Evolutionary conservation across 2,888 invertebrate genomes (phyloP), one percentile per base, ranked within the genome.

Genomic region (Dilophus febrilis): DNA sequence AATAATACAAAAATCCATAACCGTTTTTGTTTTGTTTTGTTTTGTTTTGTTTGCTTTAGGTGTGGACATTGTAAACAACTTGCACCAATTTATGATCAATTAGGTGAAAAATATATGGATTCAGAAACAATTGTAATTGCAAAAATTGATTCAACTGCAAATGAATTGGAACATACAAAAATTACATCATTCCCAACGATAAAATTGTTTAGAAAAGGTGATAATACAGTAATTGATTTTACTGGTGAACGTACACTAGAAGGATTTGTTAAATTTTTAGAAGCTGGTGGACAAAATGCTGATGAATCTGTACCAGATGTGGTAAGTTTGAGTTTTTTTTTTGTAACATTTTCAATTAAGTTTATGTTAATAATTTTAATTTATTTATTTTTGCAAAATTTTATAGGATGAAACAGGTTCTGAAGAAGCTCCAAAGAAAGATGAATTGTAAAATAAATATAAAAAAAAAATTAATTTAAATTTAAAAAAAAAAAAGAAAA

Each of bases 41-140:
- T 27, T 22, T 42, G 18, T 6, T 40, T 22, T 32, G n/a, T 12
- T 12, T 32, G 27, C 22, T 28, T 1, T 51, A 69, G 69, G 69
- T 88, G 87, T 66, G 94, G 92, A 44, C 97, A 98, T 64, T 98
- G 97, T 77, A 95, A 97, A 61, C 90, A 95, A 63, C 71, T 98
- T 54, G 86, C 72, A 40, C 98, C 98, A 19, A 94, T 95, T 64
- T 98, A 91, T 69, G 95, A 97, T 49, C 72, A 95, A 71, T 71
- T 95, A 53, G 94, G 78, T 46, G 94, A 95, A 60, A 86, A 94
- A 64, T 97, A 79, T 69, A 78, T 82, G 64, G 81, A 83, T 54
- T 68, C 77, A 50, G 74, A 74, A 7, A 76, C 77, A 47, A 71
- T 97, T 45, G 73, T 98, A 38, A 82, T 99, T 58, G 95, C 97